Base-by-base conservation (phyloP, 2,888 invertebrate species). In the Tetramorium bicarinatum region DNA sequence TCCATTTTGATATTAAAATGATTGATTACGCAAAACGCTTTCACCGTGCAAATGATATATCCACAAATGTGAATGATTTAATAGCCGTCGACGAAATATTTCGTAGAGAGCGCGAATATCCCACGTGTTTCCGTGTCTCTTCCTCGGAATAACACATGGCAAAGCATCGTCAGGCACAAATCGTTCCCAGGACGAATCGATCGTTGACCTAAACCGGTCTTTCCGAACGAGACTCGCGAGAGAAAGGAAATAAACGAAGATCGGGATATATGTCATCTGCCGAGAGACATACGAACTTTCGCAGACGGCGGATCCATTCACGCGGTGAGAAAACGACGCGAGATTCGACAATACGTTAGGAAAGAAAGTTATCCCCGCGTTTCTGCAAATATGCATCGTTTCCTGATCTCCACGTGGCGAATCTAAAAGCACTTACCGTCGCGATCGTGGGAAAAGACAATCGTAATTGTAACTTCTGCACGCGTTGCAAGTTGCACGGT, bases 401-500 rank as follows among this genome's bases (percentile, higher is more conserved):
- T 86, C 61, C 21, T 82, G 84, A 59, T 82, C n/a, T 84, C 74
- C 79, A 67, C 75, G 77, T 64, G 82, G 84, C 56, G 13, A 25
- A 56, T 67, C 0, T 59, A 25, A 61, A 56, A 67, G 21, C 15
- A 41, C 18, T 18, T 38, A 34, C 11, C 15, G 3, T 15, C 15
- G 6, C 8, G 18, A 49, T 49, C 21, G 29, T 3, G 25, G n/a
- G 25, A 11, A 11, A 18, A 56, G 41, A 38, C 13, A 38, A 49
- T 52, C 8, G 38, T 44, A 71, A 69, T 2, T 29, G 54, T 29
- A 52, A 66, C 11, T 54, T 54, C n/a, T 21, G 52, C 9, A 21
- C 44, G 2, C 18, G 56, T n/a, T 69, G n/a, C 6, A 44, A 29
- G 29, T 59, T 18, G 18, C 18, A 21, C 7, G 8, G 6, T 21